These are phyloP conservation scores for Podarcis lilfordi DNA, from an alignment of 2,797 vertebrate species.

Conservation along the genomic window DNA sequence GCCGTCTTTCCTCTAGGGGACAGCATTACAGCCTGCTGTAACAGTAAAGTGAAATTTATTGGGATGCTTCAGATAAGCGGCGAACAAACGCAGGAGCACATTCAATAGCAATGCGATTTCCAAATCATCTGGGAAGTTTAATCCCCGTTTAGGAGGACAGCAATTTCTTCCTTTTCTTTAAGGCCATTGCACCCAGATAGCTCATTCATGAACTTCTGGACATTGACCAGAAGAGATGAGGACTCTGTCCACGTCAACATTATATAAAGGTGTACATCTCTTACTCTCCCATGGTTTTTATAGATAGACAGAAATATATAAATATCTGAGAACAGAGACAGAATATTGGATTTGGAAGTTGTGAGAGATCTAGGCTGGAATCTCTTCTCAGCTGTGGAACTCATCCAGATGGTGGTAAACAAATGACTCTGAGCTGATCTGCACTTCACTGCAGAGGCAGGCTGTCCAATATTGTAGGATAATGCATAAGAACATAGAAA, in stretches of 20 bases:
- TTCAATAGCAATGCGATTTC: conserved; percentile 48
- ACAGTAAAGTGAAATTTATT: conserved; percentile 38
- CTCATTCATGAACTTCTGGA: conserved; percentile 17
- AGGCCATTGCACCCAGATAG: conserved; percentile 30
- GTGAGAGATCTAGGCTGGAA: not conserved
- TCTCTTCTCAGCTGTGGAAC: not conserved
- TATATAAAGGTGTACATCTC: no score
- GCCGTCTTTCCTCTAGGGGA: conserved; percentile 48
- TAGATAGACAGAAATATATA: no score
- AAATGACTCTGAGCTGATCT: no score
- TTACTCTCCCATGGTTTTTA: no score
- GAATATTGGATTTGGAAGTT: not conserved
- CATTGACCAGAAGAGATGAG: not conserved
- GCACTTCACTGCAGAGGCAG: not conserved
- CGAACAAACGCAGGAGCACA: conserved; percentile 47
- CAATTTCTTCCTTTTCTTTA: conserved; percentile 33
- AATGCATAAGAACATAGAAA: no score
- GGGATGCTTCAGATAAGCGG: conserved; percentile 42
- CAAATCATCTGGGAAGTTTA: not conserved
- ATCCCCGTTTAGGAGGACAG: conserved; percentile 28
- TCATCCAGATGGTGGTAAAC: no score
- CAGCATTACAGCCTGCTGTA: conserved; percentile 25
- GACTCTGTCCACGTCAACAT: no score
- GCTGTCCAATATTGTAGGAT: not conserved
- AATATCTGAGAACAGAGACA: not conserved